These are phyloP conservation scores for Trachurus trachurus DNA, from an alignment of 2,797 vertebrate species.

Conservation along the genomic window DNA sequence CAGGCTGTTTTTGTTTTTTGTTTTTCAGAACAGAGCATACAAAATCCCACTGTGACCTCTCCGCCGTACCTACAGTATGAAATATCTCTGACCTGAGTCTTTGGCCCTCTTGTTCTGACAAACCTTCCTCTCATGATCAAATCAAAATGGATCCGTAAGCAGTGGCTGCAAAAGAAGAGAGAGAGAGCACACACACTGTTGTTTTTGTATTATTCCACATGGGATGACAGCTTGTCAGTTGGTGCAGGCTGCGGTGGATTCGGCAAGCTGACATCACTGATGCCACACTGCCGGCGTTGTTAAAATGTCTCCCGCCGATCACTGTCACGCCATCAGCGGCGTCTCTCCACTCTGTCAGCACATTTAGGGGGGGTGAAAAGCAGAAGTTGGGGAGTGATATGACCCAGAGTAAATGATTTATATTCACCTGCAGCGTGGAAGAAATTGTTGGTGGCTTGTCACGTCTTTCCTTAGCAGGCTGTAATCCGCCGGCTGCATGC, in stretches of 20 bases:
- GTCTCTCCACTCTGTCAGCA: conserved; percentile 48
- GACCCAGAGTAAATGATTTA: conserved; percentile 52
- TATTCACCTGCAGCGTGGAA: conserved; percentile 47
- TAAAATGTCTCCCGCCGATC: conserved; percentile 33
- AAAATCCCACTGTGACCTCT: not conserved
- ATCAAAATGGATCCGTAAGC: not conserved
- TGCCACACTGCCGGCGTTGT: conserved; percentile 40
- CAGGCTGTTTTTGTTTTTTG: not conserved
- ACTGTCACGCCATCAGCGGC: conserved; percentile 27
- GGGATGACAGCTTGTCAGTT: conserved; percentile 43
- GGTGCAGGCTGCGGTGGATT: conserved; percentile 27
- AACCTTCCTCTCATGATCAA: conserved; percentile 3
- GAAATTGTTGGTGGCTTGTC: conserved; percentile 40
- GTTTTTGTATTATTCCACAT: conserved; percentile 6
- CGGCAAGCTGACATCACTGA: conserved; percentile 20
- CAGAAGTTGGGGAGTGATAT: conserved; percentile 28
- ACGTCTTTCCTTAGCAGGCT: conserved; percentile 21
- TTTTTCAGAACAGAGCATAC: no score
- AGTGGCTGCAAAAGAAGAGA: not conserved
- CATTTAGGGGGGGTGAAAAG: conserved; percentile 1
- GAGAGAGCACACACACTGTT: not conserved
- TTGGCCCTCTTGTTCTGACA: not conserved
- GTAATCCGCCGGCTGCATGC: conserved; percentile 46
- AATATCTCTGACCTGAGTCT: not conserved
- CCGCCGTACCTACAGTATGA: not conserved